Evolutionary conservation across 2,113 vertebrate genomes (phyloP), one percentile per base, ranked within the genome.

Genomic region (Hydrolagus affinis): DNA sequence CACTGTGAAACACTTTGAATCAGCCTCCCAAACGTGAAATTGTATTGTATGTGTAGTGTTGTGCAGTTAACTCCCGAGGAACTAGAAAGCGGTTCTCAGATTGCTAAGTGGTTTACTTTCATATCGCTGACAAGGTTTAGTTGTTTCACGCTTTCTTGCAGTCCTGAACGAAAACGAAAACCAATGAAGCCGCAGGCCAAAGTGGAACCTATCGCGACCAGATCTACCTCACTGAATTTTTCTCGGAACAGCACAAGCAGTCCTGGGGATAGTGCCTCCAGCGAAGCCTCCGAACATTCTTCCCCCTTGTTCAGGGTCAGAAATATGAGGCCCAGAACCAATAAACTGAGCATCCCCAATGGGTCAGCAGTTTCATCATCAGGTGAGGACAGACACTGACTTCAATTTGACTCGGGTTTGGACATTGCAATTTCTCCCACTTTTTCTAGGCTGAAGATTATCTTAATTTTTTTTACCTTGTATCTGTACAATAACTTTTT

Each of bases 121-220:
- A 44, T 1, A 44, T 44, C 6, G 44, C 44, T 44, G 44, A 44
- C 2, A 44, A 25, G 14, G 57, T 78, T 66, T 66, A 62, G 9
- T 83, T 64, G 23, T 80, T 30, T 68, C 23, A 30, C 2, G 28
- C n/a, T 17, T 19, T 66, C 32, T 9, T 83, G 64, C 32, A 83
- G 78, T 83, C 78, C 78, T 12, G 10, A 19, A 0, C 3, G 85
- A 77, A 93, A 92, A 86, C 91, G 91, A 90, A 93, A 92, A 89
- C 90, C 91, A 69, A 78, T 92, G 0, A 96, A 95, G 92, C 93
- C 95, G 94, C 95, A 95, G 93, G 92, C 92, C 90, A 93, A 94
- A 90, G 86, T 86, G 12, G 91, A 93, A 90, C 86, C 90, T 88
- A 92, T 92, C 87, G 90, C 90, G 78, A 56, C 89, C 87, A 96